These are phyloP conservation scores for Hyles euphorbiae DNA, from an alignment of 1,140 invertebrate species.

Conservation along the genomic window DNA sequence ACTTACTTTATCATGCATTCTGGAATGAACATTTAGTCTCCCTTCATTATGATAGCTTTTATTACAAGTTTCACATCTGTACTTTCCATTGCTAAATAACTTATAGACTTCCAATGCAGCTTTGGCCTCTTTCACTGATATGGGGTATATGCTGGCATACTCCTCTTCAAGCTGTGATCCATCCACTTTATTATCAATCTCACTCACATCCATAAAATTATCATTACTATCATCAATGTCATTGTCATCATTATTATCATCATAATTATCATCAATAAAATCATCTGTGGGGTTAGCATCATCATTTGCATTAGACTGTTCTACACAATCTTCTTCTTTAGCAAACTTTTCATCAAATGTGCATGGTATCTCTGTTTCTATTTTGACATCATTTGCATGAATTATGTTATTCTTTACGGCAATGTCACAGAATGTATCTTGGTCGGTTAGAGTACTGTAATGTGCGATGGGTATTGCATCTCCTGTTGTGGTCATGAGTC, in stretches of 20 bases:
- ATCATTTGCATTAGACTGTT: neutral
- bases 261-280: constrained; percentile 14
- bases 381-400: constrained; percentile 10
- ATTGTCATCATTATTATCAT: constrained; percentile 26
- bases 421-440: constrained; percentile 26
- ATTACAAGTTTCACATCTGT: constrained; percentile 40
- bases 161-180: constrained; percentile 49
- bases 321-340: constrained; percentile 10
- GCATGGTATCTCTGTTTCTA: constrained; percentile 6
- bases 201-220: constrained; percentile 19
- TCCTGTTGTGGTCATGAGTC: constrained; percentile 21
- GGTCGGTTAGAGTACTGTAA: constrained; percentile 37
- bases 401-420: constrained; percentile 9
- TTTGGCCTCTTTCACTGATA: constrained; percentile 47
- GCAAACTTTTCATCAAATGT: neutral
- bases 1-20: constrained; percentile 63
- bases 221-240: constrained; percentile 17
- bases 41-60: constrained; percentile 47
- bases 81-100: constrained; percentile 45
- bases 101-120: constrained; percentile 56
- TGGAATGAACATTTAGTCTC: constrained; percentile 40
- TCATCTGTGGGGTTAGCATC: neutral
- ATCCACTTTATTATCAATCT: constrained; percentile 29
- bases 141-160: constrained; percentile 49
- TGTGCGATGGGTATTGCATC: constrained; percentile 39